phyloP scores from a whole-genome alignment of 2,797 vertebrate genomes.

The Acanthurus lineatus region DNA sequence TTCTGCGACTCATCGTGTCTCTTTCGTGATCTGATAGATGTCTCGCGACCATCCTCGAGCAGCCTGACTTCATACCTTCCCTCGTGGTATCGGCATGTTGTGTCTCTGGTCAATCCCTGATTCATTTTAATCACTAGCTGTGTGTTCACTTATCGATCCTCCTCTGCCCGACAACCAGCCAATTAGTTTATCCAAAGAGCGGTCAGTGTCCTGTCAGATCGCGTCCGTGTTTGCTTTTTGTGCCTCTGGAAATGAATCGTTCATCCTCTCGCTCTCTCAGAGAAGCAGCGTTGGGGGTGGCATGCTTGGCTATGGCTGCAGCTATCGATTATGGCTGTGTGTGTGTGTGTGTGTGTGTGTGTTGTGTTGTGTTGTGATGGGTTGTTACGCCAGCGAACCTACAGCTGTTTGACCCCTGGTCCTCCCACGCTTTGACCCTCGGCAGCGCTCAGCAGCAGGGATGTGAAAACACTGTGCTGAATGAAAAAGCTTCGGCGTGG shows the following conservation, averaged over 20 bases:
- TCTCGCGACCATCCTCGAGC: background rate
- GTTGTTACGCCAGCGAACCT: conserved; percentile 46
- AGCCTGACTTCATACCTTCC: conserved; percentile 4
- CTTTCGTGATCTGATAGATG: conserved; percentile 7
- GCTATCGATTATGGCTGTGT: conserved; percentile 58
- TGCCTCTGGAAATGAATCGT: conserved; percentile 44
- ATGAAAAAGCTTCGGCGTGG: conserved; percentile 32
- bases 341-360: conserved; percentile 39
- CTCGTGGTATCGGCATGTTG: background rate
- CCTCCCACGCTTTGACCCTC: conserved; percentile 61
- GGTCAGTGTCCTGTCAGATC: conserved; percentile 42
- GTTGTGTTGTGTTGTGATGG: conserved; percentile 50
- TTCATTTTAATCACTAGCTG: conserved; percentile 62
- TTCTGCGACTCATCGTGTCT: background rate
- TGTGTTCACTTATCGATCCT: conserved; percentile 59
- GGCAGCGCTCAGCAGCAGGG: conserved; percentile 32
- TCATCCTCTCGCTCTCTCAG: conserved; percentile 41
- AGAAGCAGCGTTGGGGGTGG: conserved; percentile 32
- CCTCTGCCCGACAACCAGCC: conserved; percentile 47
- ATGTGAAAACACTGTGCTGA: conserved; percentile 37
- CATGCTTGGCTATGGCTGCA: conserved; percentile 18
- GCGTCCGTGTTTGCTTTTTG: conserved; percentile 40
- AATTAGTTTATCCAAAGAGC: conserved; percentile 64
- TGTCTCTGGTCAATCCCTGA: conserved; percentile 34
- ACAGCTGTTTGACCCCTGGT: conserved; percentile 46